A percentile compares a stretch with the other conserved stretches of the same genome.
Evolutionary conservation across 2,888 invertebrate genomes (phyloP).

Genomic region (Synanthedon andrenaeformis): DNA sequence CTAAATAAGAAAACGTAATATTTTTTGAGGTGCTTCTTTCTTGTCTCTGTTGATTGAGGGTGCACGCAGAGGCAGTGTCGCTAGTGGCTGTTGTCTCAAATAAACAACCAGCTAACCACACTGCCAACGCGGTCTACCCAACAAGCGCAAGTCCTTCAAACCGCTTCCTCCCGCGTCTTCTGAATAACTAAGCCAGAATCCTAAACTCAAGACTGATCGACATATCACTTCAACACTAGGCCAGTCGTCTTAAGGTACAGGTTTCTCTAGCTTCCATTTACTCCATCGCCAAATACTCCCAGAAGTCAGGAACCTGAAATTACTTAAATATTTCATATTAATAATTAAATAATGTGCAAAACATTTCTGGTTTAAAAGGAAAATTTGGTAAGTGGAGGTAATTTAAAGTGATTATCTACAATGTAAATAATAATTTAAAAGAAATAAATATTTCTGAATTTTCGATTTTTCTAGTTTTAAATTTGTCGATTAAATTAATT

Average conservation of each 20-base stretch:
- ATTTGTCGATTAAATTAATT: too few species aligned
- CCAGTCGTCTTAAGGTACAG: not conserved
- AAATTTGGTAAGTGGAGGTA: too few species aligned
- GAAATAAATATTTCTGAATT: too few species aligned
- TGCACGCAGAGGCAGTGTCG: slow-evolving; percentile 90
- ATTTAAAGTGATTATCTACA: too few species aligned
- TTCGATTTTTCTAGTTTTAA: too few species aligned
- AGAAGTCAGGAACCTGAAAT: too few species aligned
- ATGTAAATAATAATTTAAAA: too few species aligned
- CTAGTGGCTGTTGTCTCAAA: slow-evolving; percentile 88
- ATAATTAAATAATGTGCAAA: too few species aligned
- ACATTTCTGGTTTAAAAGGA: too few species aligned
- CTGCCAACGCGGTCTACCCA: slow-evolving; percentile 88
- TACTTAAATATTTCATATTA: too few species aligned
- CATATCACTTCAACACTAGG: not conserved
- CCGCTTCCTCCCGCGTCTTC: not conserved
- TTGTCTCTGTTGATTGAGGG: slow-evolving; percentile 33
- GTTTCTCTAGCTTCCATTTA: not conserved
- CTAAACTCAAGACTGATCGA: not conserved
- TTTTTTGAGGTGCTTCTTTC: not conserved
- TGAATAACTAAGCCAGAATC: not conserved
- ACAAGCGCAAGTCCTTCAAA: slow-evolving; percentile 3
- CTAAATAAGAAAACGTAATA: too few species aligned
- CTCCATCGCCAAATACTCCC: too few species aligned
- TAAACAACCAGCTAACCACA: slow-evolving; percentile 99